These are phyloP conservation scores for Oxycera nigricornis DNA, from an alignment of 2,888 invertebrate genomes.

Conservation along the genomic window DNA sequence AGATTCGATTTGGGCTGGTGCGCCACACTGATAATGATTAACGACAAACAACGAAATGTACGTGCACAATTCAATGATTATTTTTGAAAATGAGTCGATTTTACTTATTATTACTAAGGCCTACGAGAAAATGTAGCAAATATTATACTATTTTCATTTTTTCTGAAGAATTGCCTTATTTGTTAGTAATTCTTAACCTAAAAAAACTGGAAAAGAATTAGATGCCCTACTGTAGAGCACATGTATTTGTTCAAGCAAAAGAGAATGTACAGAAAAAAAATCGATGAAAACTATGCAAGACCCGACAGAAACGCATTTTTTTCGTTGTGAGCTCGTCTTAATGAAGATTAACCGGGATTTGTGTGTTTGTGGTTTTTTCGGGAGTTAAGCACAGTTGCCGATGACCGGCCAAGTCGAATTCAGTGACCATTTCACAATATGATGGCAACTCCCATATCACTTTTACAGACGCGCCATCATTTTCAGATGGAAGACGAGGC, in stretches of 20 bases:
- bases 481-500: too few relatives aligned
- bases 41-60: too few relatives aligned
- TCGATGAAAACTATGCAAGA: neutral
- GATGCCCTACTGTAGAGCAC: neutral
- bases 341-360: constrained; percentile 8
- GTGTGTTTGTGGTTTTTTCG: constrained; percentile 10
- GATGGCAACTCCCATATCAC: neutral
- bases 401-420: neutral
- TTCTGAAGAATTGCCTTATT: too few relatives aligned
- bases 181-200: too few relatives aligned
- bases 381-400: neutral
- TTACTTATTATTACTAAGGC: too few relatives aligned
- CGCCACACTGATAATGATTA: too few relatives aligned
- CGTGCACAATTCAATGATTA: too few relatives aligned
- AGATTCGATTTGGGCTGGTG: too few relatives aligned
- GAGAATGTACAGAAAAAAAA: neutral
- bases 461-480: neutral
- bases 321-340: neutral
- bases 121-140: too few relatives aligned
- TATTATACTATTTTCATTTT: too few relatives aligned
- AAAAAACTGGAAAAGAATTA: neutral
- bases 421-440: neutral
- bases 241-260: neutral
- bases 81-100: too few relatives aligned
- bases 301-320: constrained; percentile 15